Conservation (phyloP, 2,113 vertebrate species). For the Neodon shergylaensis region DNA sequence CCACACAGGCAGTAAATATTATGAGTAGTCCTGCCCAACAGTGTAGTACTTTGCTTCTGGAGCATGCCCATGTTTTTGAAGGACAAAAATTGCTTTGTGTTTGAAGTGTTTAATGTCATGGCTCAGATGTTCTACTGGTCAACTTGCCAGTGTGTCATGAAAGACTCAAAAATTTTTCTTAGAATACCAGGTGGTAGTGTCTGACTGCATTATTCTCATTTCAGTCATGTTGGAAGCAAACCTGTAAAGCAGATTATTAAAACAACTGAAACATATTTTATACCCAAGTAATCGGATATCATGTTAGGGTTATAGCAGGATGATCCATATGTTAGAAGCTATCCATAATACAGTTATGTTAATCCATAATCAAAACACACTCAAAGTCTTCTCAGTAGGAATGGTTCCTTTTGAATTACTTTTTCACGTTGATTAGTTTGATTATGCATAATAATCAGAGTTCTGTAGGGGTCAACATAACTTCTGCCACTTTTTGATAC, state of each 20-base stretch:
- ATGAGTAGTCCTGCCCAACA: neutral
- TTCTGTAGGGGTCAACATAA: neutral
- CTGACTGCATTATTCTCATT: neutral
- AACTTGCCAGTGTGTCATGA: slow-evolving; percentile 36
- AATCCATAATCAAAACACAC: neutral
- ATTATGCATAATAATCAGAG: neutral
- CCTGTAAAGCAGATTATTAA: neutral
- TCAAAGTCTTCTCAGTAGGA: neutral
- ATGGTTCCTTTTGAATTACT: neutral
- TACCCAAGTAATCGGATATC: neutral
- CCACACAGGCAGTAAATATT: neutral
- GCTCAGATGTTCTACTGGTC: neutral
- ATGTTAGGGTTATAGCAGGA: neutral
- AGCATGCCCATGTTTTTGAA: neutral
- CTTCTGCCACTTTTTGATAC: neutral
- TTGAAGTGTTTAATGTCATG: neutral
- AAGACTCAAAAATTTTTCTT: neutral
- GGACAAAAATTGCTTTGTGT: neutral
- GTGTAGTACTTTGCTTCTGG: neutral
- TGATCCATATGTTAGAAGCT: neutral
- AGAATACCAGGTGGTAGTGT: neutral
- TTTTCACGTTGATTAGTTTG: neutral
- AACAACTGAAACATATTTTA: neutral
- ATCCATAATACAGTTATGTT: neutral
- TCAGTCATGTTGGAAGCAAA: neutral